Evolutionary conservation across 2,888 invertebrate genomes (phyloP), one percentile per base, ranked within the genome.

Genomic region (Automeris io): DNA sequence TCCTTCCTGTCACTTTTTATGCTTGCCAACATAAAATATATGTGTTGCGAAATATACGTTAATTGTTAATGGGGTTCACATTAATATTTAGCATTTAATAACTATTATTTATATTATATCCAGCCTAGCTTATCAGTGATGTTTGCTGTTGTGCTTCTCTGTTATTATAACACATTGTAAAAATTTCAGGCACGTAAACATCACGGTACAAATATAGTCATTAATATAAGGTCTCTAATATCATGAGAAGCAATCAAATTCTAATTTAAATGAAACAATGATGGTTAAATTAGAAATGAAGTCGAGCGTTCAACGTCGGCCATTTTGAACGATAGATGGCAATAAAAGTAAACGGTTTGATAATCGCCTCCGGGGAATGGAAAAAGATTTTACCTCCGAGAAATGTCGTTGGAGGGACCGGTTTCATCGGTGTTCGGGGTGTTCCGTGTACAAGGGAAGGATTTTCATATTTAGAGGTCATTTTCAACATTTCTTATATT

Each of bases 201-300:
- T n/a, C n/a, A n/a, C n/a, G n/a, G n/a, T n/a, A n/a, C n/a, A n/a
- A n/a, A n/a, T n/a, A n/a, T n/a, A n/a, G n/a, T n/a, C n/a, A n/a
- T n/a, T n/a, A 29, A 31, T 8, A 2, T 18, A 21, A 9, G 12
- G 16, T 19, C 34, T 26, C 29, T 34, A 34, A 39, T 21, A 26
- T 21, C 16, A 18, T 33, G 22, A 33, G 58, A 59, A 61, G 64
- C 69, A 70, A 78, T 77, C 73, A 79, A 75, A 73, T 69, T 70
- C 69, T 69, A 72, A 75, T 75, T 75, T 70, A 62, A 52, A 56
- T 61, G 59, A 68, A 73, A 77, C 72, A 78, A 72, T 71, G 70
- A 67, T 57, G 60, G 72, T 16, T 68, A 72, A 77, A 79, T 81
- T 77, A 72, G 75, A 77, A 76, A 73, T 62, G 68, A 62, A 67